A percentile compares a stretch with the other conserved stretches of the same genome.
These are phyloP conservation scores for Diarsia rubi DNA, from an alignment of 2,888 invertebrate genomes.

Conservation along the genomic window DNA sequence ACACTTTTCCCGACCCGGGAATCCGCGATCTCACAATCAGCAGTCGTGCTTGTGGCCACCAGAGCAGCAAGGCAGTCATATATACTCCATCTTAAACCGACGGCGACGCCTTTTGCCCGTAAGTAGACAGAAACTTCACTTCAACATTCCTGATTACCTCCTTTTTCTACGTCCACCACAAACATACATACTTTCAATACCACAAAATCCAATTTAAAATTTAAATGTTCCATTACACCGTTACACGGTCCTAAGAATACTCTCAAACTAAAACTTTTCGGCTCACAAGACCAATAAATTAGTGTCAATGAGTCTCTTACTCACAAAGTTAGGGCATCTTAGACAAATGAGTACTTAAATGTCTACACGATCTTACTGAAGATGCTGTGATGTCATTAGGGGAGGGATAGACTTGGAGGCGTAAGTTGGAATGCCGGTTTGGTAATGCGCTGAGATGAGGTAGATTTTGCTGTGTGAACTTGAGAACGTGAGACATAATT, in stretches of 20 bases:
- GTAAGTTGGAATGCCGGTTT: constrained; percentile 23
- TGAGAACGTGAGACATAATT: no score
- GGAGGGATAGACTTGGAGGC: constrained; percentile 24
- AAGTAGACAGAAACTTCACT: no score
- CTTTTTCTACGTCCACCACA: background rate
- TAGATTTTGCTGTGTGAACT: background rate
- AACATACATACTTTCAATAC: background rate
- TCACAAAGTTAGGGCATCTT: constrained; percentile 53
- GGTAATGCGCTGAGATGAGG: background rate
- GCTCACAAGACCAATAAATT: constrained; percentile 39
- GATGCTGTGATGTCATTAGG: constrained; percentile 49
- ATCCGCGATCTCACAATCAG: no score
- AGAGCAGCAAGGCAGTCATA: no score
- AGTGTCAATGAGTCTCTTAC: constrained; percentile 44
- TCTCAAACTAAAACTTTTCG: constrained; percentile 19
- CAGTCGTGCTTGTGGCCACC: no score
- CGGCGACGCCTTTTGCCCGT: background rate
- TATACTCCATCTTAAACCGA: background rate
- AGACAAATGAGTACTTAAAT: constrained; percentile 57
- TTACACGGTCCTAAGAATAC: constrained; percentile 21
- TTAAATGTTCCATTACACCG: background rate
- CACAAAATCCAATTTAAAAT: background rate
- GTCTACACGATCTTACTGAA: constrained; percentile 46
- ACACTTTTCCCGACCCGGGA: no score
- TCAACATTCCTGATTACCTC: no score